Evolutionary conservation across 2,888 invertebrate species (phyloP), one percentile per base, ranked within the genome.

Genomic region (Leptogaster cylindrica): DNA sequence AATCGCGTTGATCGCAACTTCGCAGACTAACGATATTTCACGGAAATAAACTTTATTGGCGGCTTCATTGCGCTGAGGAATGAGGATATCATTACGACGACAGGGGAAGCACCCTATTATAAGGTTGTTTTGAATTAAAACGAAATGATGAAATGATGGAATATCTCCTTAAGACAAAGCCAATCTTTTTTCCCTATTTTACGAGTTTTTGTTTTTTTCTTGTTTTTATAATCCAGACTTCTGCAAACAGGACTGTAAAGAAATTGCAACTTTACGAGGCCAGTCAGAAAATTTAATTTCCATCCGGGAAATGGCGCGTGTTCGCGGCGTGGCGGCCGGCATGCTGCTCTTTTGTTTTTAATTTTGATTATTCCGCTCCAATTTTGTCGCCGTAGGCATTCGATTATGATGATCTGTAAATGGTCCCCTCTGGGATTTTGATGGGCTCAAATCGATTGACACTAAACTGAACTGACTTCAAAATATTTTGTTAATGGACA

Each of bases 1-100:
- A 65, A 65, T 65, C 36, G 50, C 51, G 39, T 16, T 65, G 39
- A 65, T 65, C 51, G n/a, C 3, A 5, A 8, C 33, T 48, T 64
- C 48, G 23, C 14, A 44, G 8, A 14, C 28, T n/a, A 41, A 18
- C 14, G 28, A 18, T 48, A 14, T 33, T 64, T 48, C 33, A 14
- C 48, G 36, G 33, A 64, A 64, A 64, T 63, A 48, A 64, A 8
- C 16, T 41, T 55, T 31, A n/a, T 44, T 28, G 10, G 18, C 14
- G 25, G 7, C 12, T 10, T 28, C 36, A n/a, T 20, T 36, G 12
- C 18, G 10, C 8, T 14, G 2, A 27, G 7, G 31, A 7, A 10
- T 8, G 5, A 31, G 31, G 31, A 31, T 31, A 7, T 31, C 10
- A 31, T 31, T 31, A 39, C n/a, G n/a, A 39, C n/a, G 39, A 39